phyloP scores from a whole-genome alignment of 2,888 invertebrate species.

The Pinctada fucata region DNA sequence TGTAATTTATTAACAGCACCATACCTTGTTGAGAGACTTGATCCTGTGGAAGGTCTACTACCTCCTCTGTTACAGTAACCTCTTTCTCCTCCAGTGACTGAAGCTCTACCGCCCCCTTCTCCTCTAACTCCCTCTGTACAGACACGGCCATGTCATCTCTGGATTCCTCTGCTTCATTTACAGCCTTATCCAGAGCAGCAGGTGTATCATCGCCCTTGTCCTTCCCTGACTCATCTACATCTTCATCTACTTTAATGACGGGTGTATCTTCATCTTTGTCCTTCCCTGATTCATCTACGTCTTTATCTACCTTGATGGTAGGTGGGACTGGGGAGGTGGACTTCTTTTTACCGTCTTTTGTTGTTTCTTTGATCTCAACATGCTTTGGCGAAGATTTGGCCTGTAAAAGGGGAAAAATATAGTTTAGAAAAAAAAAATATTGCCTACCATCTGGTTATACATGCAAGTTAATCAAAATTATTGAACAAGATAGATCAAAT shows the following conservation, averaged over 20 bases:
- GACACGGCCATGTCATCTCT: background rate
- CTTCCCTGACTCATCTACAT: conserved; percentile 20
- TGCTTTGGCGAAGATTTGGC: conserved; percentile 16
- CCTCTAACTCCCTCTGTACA: background rate
- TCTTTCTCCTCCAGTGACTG: background rate
- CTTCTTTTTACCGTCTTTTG: background rate
- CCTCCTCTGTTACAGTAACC: background rate
- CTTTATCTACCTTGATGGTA: conserved; percentile 33
- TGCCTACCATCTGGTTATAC: background rate
- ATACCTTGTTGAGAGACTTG: no score
- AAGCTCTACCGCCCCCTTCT: background rate
- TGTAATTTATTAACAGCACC: no score
- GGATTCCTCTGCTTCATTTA: background rate
- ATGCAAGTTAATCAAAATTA: no score
- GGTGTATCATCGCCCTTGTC: background rate
- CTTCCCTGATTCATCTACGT: conserved; percentile 20
- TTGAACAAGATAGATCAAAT: no score
- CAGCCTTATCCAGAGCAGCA: no score
- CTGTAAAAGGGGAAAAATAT: background rate
- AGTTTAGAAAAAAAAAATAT: background rate
- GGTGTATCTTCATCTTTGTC: conserved; percentile 27
- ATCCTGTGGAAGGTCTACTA: no score
- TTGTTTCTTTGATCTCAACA: conserved; percentile 7
- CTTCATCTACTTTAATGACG: conserved; percentile 34
- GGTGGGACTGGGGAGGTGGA: conserved; percentile 35